phyloP scores from a whole-genome alignment of 1,140 invertebrate genomes.

The Diabrotica virgifera region DNA sequence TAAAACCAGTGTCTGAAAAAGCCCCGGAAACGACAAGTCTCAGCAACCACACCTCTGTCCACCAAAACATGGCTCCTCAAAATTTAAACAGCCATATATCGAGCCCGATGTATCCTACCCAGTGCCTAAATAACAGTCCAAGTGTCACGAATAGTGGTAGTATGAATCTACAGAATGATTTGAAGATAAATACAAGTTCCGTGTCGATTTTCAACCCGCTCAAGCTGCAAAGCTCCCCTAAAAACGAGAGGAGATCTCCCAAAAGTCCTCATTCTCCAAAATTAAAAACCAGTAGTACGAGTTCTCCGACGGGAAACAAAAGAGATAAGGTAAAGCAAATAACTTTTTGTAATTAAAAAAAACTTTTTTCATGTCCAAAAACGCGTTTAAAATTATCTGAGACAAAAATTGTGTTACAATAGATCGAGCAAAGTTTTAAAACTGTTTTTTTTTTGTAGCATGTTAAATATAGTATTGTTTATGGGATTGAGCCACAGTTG shows the following conservation, averaged over 20 bases:
- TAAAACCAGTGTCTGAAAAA: slow-evolving; percentile 56
- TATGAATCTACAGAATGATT: slow-evolving; percentile 37
- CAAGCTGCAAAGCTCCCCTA: slow-evolving; percentile 43
- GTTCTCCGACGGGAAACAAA: slow-evolving; percentile 32
- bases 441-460: no score
- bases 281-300: slow-evolving; percentile 14
- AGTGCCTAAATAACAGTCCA: not conserved
- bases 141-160: not conserved
- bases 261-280: slow-evolving; percentile 44
- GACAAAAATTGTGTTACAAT: no score
- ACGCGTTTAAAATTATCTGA: no score
- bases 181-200: slow-evolving; percentile 44
- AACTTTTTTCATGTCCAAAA: no score
- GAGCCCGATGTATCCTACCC: slow-evolving; percentile 41
- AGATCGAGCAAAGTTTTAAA: no score
- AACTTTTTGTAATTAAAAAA: slow-evolving; percentile 1
- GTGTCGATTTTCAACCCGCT: slow-evolving; percentile 46
- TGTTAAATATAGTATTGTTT: no score
- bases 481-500: no score
- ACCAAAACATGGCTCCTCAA: not conserved
- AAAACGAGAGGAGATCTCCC: slow-evolving; percentile 40
- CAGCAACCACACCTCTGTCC: slow-evolving; percentile 37
- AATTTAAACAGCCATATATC: slow-evolving; percentile 32
- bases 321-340: slow-evolving; percentile 36
- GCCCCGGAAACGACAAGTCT: slow-evolving; percentile 51